These are phyloP conservation scores for Brachyptera putata DNA, from an alignment of 2,888 invertebrate genomes.

Conservation along the genomic window DNA sequence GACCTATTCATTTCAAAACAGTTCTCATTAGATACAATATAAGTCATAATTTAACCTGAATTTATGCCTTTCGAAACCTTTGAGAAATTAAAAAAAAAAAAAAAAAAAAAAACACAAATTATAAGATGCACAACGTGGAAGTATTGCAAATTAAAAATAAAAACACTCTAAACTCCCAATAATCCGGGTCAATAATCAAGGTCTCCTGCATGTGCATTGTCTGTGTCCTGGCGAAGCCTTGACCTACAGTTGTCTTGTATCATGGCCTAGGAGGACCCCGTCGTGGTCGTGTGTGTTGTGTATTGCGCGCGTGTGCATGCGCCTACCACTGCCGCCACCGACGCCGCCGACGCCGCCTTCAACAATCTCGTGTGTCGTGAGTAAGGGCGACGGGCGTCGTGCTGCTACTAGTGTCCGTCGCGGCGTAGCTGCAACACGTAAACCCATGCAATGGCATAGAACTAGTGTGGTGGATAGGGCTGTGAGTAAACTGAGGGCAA, in stretches of 20 bases:
- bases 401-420: slow-evolving; percentile 6
- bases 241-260: background rate
- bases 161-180: no score
- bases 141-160: no score
- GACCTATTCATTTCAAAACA: no score
- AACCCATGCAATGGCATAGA: background rate
- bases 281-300: background rate
- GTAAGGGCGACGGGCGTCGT: slow-evolving; percentile 7
- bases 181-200: background rate
- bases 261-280: background rate
- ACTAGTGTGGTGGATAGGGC: background rate
- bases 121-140: no score
- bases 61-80: no score
- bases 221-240: background rate
- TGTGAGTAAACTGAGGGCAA: background rate
- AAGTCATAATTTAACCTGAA: no score
- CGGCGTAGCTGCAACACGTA: background rate
- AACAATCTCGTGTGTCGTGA: slow-evolving; percentile 8
- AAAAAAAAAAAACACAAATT: no score
- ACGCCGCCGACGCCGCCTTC: background rate
- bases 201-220: background rate
- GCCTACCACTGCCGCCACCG: no score
- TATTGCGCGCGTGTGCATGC: slow-evolving; percentile 5
- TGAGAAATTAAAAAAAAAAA: no score
- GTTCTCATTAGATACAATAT: no score